Evolutionary conservation across 1,140 invertebrate genomes (phyloP).

Genomic region (Diabrotica virgifera): DNA sequence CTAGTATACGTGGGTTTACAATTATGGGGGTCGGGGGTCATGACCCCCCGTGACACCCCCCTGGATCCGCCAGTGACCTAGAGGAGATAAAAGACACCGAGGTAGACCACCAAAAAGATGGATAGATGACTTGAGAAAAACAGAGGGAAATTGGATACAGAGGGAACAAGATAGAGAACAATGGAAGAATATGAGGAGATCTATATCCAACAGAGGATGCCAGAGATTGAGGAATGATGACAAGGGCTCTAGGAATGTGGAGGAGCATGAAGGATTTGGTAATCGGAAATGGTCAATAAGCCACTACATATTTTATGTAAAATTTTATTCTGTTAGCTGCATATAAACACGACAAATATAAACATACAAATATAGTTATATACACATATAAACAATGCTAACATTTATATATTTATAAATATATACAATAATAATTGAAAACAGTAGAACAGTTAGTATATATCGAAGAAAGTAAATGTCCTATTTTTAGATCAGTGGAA

Average conservation of each 20-base stretch:
- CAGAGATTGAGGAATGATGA: too few species aligned
- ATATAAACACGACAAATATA: constrained; percentile 40
- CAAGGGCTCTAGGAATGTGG: not conserved
- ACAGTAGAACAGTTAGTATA: constrained; percentile 5
- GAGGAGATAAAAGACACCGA: too few species aligned
- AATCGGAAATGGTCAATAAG: not conserved
- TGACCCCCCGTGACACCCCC: too few species aligned
- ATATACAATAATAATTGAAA: constrained; percentile 18
- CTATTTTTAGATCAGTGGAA: constrained; percentile 18
- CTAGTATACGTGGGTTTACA: too few species aligned
- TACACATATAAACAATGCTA: constrained; percentile 43
- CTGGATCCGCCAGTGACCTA: too few species aligned
- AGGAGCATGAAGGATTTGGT: not conserved
- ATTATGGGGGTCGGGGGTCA: too few species aligned
- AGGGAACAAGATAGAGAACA: too few species aligned
- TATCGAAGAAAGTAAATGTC: constrained; percentile 19
- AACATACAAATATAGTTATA: constrained; percentile 46
- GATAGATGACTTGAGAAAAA: too few species aligned
- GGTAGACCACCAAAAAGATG: too few species aligned
- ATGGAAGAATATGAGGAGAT: too few species aligned
- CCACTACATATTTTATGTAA: not conserved
- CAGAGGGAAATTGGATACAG: too few species aligned
- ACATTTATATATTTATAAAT: constrained; percentile 26
- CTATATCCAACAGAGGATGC: too few species aligned
- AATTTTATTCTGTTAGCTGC: not conserved